Percentiles rank a stretch among this genome's conserved stretches.
phyloP scores from a whole-genome alignment of 2,888 invertebrate species.

The Acanthacorydalis orientalis region DNA sequence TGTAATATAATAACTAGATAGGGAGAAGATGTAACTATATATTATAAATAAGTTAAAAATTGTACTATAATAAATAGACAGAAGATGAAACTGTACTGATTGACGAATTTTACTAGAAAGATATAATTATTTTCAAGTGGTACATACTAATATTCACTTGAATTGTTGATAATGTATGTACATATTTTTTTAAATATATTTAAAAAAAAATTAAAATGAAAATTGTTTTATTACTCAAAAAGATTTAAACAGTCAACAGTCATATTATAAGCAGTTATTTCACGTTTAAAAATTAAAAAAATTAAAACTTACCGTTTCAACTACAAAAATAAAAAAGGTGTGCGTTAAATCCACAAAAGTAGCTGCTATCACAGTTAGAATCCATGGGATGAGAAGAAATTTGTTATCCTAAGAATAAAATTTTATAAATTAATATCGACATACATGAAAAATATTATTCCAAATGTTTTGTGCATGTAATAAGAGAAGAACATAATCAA shows the following conservation, averaged over 20 bases:
- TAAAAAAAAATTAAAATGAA: too few relatives aligned
- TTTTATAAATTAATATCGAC: not conserved
- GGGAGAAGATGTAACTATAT: too few relatives aligned
- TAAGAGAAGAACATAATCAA: not conserved
- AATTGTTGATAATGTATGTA: not conserved
- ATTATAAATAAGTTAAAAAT: too few relatives aligned
- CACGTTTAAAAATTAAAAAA: not conserved
- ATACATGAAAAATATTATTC: not conserved
- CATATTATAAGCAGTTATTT: not conserved
- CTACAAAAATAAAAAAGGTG: slow-evolving; percentile 43
- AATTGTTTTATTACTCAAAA: too few relatives aligned
- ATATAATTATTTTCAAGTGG: slow-evolving; percentile 1
- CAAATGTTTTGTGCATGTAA: not conserved
- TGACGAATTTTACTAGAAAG: too few relatives aligned
- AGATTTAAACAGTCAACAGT: too few relatives aligned
- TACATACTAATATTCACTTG: not conserved
- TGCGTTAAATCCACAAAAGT: slow-evolving; percentile 50
- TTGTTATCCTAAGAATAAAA: slow-evolving; percentile 46
- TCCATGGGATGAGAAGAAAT: slow-evolving; percentile 57
- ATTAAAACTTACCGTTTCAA: slow-evolving; percentile 40
- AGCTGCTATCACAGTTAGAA: slow-evolving; percentile 44
- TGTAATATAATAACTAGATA: too few relatives aligned
- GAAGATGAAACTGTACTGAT: too few relatives aligned
- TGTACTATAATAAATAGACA: too few relatives aligned
- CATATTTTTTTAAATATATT: not conserved